Conservation (phyloP, 2,113 vertebrate genomes). For the Oenanthe oenanthe region DNA sequence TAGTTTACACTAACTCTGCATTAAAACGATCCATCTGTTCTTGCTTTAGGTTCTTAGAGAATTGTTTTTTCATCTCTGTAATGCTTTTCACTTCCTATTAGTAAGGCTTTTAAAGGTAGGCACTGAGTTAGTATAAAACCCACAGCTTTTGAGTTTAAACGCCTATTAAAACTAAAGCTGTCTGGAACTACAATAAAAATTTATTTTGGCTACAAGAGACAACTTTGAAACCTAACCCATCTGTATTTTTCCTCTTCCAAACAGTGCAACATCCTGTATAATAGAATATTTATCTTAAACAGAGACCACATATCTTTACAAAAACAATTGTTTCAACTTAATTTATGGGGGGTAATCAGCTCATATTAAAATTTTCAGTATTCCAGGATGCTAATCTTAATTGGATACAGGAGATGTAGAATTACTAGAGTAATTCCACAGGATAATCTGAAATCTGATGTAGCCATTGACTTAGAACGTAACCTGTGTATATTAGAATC, state of each 20-base stretch:
- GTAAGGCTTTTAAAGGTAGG: conserved; percentile 67
- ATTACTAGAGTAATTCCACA: not conserved
- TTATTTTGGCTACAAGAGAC: conserved; percentile 66
- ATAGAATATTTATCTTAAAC: conserved; percentile 65
- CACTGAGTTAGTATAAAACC: conserved; percentile 60
- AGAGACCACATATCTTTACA: conserved; percentile 53
- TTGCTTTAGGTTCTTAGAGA: conserved; percentile 59
- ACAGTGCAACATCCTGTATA: conserved; percentile 64
- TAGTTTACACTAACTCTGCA: conserved; percentile 66
- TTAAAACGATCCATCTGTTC: conserved; percentile 64
- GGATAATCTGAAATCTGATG: conserved; percentile 23
- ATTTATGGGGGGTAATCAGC: conserved; percentile 47
- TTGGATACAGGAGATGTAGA: conserved; percentile 10
- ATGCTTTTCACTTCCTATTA: conserved; percentile 73
- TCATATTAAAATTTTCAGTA: conserved; percentile 34
- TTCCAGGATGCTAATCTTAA: conserved; percentile 32
- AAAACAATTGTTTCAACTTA: conserved; percentile 56
- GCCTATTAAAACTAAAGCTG: conserved; percentile 68
- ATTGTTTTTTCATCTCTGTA: conserved; percentile 63
- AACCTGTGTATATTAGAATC: not conserved
- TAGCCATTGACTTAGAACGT: not conserved
- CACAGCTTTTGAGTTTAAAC: conserved; percentile 64
- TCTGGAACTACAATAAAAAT: conserved; percentile 60
- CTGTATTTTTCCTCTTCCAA: conserved; percentile 65
- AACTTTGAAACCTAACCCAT: conserved; percentile 61